Conservation (phyloP, 2,113 vertebrate genomes). For the Oreochromis aureus region DNA sequence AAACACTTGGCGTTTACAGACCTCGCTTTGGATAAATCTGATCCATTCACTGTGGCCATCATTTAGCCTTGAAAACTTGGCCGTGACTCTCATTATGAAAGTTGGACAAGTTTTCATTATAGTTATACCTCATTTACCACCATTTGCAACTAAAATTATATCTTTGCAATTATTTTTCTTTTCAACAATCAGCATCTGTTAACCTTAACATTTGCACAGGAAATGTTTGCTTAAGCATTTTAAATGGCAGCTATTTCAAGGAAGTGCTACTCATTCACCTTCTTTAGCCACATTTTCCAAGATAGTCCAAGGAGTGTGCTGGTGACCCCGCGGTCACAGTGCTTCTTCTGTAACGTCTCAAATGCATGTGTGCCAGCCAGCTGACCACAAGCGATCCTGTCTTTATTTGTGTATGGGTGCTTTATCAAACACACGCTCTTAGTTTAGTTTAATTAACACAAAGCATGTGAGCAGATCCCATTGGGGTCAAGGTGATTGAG, state of each 20-base stretch:
- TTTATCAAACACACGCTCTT: conserved; percentile 14
- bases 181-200: not conserved
- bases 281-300: not conserved
- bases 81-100: not conserved
- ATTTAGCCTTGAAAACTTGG: not conserved
- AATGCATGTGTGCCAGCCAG: not conserved
- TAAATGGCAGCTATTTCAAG: not conserved
- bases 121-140: not conserved
- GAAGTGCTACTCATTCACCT: conserved; percentile 9
- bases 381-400: not conserved
- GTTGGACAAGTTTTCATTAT: not conserved
- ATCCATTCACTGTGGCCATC: not conserved
- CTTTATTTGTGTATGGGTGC: conserved; percentile 1
- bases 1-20: not conserved
- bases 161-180: not conserved
- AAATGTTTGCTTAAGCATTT: not conserved
- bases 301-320: not conserved
- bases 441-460: conserved; percentile 42
- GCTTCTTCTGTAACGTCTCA: not conserved
- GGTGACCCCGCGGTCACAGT: not conserved
- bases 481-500: conserved; percentile 56
- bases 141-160: not conserved
- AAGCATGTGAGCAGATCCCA: conserved; percentile 21
- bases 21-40: not conserved
- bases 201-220: not conserved